Evolutionary conservation across 1,140 invertebrate genomes (phyloP), one percentile per base, ranked within the genome.

Genomic region (Drosophila fuyamai): DNA sequence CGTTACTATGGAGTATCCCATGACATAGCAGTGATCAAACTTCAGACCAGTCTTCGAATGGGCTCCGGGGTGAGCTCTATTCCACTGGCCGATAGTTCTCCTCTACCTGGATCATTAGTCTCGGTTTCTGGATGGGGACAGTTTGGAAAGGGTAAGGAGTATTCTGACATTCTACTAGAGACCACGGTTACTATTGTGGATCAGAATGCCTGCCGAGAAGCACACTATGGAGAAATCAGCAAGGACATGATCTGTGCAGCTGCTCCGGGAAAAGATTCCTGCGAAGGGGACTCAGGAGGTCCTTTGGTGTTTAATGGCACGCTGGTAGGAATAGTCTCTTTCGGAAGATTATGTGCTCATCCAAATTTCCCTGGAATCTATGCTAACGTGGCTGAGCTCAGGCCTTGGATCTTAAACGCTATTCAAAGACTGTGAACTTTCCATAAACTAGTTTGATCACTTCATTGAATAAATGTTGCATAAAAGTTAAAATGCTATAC

Each of bases 291-390:
- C 23, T 23, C 23, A 2, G 23, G 23, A 23, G 23, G 23, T 23
- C 23, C 23, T 23, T 23, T 23, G 23, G 23, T 23, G 23, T 23
- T 23, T 4, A 44, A 81, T 14, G 71, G 72, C 5, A 54, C 51
- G 1, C 66, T 92, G 9, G 79, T 93, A 35, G 95, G 95, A 43
- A 81, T 95, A 14, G 93, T 94, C 0, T 95, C 94, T 9, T 95
- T 94, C 92, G 95, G 94, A 10, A 43, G 46, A 0, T 13, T 4
- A 3, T 79, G 54, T 27, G 1, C 7, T 0, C 18, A 93, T 47
- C 94, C 95, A 0, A 94, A 94, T 3, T 38, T 5, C 10, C 61
- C 53, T 4, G 54, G 18, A 29, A 94, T 95, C 5, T 95, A 95
- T 73, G 94, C 94, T 0, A 92, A 94, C 58, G 93, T 94, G 3